Evolutionary conservation across 2,888 invertebrate species (phyloP), one percentile per base, ranked within the genome.

Genomic region (Coenonympha glycerion): DNA sequence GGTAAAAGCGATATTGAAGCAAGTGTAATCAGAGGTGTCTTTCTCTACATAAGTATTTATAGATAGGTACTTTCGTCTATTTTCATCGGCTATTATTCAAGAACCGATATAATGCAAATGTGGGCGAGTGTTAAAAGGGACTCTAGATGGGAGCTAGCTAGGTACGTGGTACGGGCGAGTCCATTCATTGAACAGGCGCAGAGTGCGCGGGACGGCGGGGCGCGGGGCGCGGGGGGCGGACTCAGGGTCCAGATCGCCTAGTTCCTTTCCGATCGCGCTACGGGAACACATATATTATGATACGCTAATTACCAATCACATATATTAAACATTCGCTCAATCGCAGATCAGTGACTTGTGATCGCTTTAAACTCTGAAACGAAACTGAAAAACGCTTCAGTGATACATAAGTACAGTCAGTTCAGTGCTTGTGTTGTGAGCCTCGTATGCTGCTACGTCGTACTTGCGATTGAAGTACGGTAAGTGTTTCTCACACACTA

Each of bases 131-230:
- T 66, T 73, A 69, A 66, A 66, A 74, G 68, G 62, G 68, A 76
- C 71, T 75, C 52, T 75, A 72, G 71, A 69, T 65, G 68, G 68
- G 64, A 64, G 68, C 64, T 70, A 64, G n/a, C n/a, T n/a, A n/a
- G n/a, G n/a, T n/a, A n/a, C n/a, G n/a, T n/a, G 72, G 49, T 46
- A 57, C 59, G 60, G 64, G 71, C 73, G 72, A 69, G 68, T 76
- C 72, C 86, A 87, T 87, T 87, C 86, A 87, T 87, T 73, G 81
- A 79, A 65, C 65, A 61, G 64, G 70, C 71, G 72, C 76, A 79
- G 78, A 76, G 75, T 71, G 83, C 79, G 83, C 79, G 83, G 76
- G 71, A 54, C 61, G 64, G 55, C 57, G 62, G 59, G 61, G 62
- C 52, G 55, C 57, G 60, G 59, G 58, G 60, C n/a, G n/a, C n/a